Evolutionary conservation across 2,797 vertebrate genomes (phyloP).

Genomic region (Sarcophilus harrisii): DNA sequence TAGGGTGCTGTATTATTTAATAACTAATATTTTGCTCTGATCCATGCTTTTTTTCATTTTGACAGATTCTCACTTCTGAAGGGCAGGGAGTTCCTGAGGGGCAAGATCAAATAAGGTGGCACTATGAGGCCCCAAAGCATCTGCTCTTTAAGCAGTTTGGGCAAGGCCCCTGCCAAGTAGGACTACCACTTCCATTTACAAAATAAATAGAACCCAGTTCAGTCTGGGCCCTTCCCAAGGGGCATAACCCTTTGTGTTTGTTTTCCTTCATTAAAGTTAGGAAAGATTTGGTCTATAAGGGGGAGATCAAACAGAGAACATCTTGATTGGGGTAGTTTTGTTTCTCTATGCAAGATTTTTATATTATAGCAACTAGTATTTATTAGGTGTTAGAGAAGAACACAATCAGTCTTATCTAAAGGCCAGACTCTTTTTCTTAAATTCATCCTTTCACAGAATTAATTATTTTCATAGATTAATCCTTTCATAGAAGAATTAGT

Average conservation of each 20-base stretch:
- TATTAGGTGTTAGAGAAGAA: background rate
- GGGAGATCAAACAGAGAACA: background rate
- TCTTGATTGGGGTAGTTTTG: background rate
- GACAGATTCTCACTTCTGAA: background rate
- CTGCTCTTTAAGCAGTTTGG: background rate
- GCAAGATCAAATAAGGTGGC: background rate
- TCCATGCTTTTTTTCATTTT: background rate
- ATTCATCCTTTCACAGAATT: background rate
- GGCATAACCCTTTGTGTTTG: background rate
- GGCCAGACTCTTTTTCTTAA: background rate
- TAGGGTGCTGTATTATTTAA: background rate
- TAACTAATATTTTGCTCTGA: background rate
- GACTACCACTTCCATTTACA: too few species aligned
- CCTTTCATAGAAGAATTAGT: background rate
- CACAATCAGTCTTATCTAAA: background rate
- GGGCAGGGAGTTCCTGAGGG: background rate
- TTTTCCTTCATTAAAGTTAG: background rate
- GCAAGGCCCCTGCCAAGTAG: too few species aligned
- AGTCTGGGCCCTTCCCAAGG: background rate
- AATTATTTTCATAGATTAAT: too few species aligned
- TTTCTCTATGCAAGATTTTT: background rate
- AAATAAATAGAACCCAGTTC: background rate
- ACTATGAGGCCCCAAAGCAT: background rate
- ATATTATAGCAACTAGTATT: background rate
- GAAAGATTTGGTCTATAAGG: background rate